Conservation (phyloP, 1,140 invertebrate species). For the Agraylea sexmaculata region DNA sequence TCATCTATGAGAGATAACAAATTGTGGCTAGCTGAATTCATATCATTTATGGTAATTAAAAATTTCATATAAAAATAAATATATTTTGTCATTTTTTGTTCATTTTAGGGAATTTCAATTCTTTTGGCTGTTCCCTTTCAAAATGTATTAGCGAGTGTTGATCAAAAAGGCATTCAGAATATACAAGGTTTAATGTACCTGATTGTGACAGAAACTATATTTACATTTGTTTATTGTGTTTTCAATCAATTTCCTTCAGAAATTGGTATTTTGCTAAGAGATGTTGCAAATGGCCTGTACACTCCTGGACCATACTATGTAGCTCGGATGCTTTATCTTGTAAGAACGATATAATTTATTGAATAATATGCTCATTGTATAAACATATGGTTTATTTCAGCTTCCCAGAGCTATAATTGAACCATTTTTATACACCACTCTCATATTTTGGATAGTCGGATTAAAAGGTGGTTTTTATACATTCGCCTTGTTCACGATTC, state of each 20-base stretch:
- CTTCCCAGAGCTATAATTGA: conserved; percentile 49
- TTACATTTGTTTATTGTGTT: conserved; percentile 55
- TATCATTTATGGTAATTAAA: conserved; percentile 45
- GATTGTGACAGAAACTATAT: conserved; percentile 57
- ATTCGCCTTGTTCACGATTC: conserved; percentile 33
- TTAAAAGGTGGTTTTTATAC: conserved; percentile 32
- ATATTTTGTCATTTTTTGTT: conserved; percentile 13
- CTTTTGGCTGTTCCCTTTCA: conserved; percentile 49
- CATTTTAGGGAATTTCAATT: conserved; percentile 46
- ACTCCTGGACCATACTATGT: conserved; percentile 53
- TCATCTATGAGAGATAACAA: conserved; percentile 45
- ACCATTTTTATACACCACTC: conserved; percentile 44
- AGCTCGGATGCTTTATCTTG: conserved; percentile 58
- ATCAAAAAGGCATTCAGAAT: conserved; percentile 54
- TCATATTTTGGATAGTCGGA: conserved; percentile 40
- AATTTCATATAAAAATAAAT: conserved; percentile 3
- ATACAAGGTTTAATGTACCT: conserved; percentile 56
- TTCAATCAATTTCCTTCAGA: conserved; percentile 58
- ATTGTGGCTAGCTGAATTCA: conserved; percentile 43
- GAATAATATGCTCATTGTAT: background rate
- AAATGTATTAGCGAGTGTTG: conserved; percentile 39
- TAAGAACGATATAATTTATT: conserved; percentile 29
- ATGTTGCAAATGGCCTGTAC: conserved; percentile 56
- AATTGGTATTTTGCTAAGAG: conserved; percentile 51
- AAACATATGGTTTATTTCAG: conserved; percentile 30